Evolutionary conservation across 2,888 invertebrate genomes (phyloP).

Genomic region (Chouioia cunea): DNA sequence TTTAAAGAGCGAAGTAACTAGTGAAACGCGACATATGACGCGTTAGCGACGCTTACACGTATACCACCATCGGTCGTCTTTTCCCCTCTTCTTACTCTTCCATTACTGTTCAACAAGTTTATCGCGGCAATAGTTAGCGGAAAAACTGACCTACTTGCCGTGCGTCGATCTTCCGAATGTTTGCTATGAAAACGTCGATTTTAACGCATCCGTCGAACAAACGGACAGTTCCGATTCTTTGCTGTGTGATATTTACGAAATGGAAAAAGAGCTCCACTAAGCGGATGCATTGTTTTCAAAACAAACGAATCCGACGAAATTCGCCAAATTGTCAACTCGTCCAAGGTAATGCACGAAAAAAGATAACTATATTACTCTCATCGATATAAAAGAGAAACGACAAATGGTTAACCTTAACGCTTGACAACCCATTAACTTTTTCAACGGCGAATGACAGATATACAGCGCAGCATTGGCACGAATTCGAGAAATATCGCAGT

Average conservation of each 20-base stretch:
- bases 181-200: too few species aligned
- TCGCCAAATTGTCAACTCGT: too few species aligned
- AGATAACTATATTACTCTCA: too few species aligned
- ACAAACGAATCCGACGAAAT: background rate
- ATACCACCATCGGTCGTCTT: too few species aligned
- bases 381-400: background rate
- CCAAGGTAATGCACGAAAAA: too few species aligned
- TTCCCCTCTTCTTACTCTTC: background rate
- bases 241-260: conserved; percentile 24
- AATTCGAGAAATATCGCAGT: background rate
- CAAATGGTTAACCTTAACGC: conserved; percentile 12
- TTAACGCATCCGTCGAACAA: too few species aligned
- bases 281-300: conserved; percentile 11
- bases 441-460: conserved; percentile 1
- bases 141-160: conserved; percentile 23
- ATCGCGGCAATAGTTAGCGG: background rate
- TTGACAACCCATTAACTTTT: conserved; percentile 24
- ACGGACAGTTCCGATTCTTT: conserved; percentile 10
- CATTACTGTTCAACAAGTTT: conserved; percentile 4
- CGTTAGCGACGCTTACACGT: too few species aligned
- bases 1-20: too few species aligned
- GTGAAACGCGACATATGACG: too few species aligned
- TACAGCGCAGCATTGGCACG: conserved; percentile 2
- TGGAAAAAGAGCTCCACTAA: background rate
- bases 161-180: too few species aligned